Conservation (phyloP, 2,113 vertebrate genomes). For the Sitta europaea region DNA sequence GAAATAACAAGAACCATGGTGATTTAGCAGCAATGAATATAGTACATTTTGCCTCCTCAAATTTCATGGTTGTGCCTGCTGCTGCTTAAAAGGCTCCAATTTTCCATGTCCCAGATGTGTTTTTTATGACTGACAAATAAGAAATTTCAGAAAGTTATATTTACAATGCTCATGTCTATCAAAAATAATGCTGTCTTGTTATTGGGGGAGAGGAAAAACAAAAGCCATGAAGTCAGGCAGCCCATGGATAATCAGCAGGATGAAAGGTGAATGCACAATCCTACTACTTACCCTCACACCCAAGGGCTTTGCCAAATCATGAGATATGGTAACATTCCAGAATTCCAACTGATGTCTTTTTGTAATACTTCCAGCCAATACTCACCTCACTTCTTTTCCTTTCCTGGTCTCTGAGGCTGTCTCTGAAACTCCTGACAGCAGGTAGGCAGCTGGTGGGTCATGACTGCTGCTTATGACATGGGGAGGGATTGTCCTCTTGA, state of each 20-base stretch:
- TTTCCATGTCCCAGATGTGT: background rate
- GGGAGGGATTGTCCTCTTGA: background rate
- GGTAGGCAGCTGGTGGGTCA: background rate
- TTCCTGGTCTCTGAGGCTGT: background rate
- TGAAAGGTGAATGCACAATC: background rate
- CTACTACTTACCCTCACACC: background rate
- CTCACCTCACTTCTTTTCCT: background rate
- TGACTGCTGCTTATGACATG: background rate
- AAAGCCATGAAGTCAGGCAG: background rate
- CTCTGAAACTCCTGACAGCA: background rate
- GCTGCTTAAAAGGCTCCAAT: background rate
- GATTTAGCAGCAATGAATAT: background rate
- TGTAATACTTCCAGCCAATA: background rate
- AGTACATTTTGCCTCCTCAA: background rate
- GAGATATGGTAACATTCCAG: fast-evolving
- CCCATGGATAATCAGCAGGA: background rate
- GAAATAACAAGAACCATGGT: background rate
- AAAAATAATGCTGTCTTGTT: background rate
- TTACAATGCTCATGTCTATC: background rate
- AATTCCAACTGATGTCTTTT: background rate
- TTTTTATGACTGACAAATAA: background rate
- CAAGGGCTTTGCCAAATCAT: background rate
- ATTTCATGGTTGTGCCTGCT: background rate
- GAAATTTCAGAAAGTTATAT: background rate
- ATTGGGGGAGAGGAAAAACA: background rate